phyloP scores from a whole-genome alignment of 2,888 invertebrate genomes.

The Caenorhabditis parvicauda region DNA sequence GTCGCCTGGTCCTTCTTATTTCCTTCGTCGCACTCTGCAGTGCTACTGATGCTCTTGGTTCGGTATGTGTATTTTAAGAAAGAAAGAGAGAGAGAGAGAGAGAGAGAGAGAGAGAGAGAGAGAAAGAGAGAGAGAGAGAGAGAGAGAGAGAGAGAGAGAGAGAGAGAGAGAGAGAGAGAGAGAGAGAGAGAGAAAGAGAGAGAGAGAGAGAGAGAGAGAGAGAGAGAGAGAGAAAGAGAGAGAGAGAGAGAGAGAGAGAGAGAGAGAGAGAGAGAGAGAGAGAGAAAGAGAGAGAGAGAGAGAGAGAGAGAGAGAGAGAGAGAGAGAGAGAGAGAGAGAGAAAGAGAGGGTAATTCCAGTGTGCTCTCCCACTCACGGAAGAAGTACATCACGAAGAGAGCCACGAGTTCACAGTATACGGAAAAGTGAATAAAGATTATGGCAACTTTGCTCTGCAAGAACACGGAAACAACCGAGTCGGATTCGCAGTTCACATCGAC shows the following conservation, averaged over 20 bases:
- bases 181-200: constrained; percentile 4
- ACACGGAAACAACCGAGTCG: too few relatives aligned
- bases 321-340: neutral
- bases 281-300: constrained; percentile 3
- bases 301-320: neutral
- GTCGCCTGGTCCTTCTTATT: too few relatives aligned
- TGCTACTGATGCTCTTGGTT: too few relatives aligned
- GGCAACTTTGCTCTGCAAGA: too few relatives aligned
- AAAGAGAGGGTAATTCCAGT: neutral
- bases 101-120: too few relatives aligned
- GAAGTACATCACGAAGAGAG: too few relatives aligned
- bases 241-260: constrained; percentile 7
- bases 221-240: neutral
- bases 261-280: neutral
- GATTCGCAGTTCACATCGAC: too few relatives aligned
- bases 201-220: neutral
- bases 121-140: too few relatives aligned
- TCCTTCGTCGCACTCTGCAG: too few relatives aligned
- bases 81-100: too few relatives aligned
- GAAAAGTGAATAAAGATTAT: too few relatives aligned
- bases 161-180: constrained; percentile 7
- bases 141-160: neutral
- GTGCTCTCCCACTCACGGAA: neutral
- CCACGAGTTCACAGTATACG: neutral
- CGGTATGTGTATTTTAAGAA: too few relatives aligned